Base-by-base conservation (phyloP, 2,888 invertebrate species). In the Endomychus coccineus region DNA sequence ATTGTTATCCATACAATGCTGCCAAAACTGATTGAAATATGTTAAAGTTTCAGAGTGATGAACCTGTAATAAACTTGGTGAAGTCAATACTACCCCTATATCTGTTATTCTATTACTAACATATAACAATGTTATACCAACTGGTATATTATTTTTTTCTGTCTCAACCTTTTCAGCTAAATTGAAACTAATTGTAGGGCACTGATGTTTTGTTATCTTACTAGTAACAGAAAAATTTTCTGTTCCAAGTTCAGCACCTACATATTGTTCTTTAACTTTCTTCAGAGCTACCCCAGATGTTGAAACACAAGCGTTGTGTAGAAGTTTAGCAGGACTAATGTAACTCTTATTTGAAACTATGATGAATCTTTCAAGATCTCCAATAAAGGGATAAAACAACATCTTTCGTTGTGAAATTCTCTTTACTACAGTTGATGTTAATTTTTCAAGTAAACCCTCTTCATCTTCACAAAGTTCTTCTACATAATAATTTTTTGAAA, bases 1-100 rank as follows among this genome's bases (percentile, higher is more conserved):
- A 24, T 55, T 45, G 9, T 49, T 51, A 30, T 54, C 49, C 2
- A 51, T 47, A 37, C 59, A 59, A 36, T 52, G 51, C 25, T 54
- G 51, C 60, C 60, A 60, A 37, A 59, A 56, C 22, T 51, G 46
- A 14, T 50, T 41, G 33, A 58, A 59, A 41, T 41, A 52, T 2
- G 43, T 39, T 11, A 49, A 35, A 6, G 53, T 48, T 17, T 52
- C 50, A 14, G 48, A 45, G 10, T 43, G 44, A 35, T 56, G 46
- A 9, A 34, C 13, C 17, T 51, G 43, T 4, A 59, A 27, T 6
- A 59, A 36, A 12, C 9, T 29, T 5, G 43, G 41, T 13, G 44
- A 32, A n/a, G 32, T 39, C 6, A 53, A 35, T 9, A 46, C 42
- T 15, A 53, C 42, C 3, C 57, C 58, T 3, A 43, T 13, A n/a